phyloP scores from a whole-genome alignment of 1,140 invertebrate species.

The Ips typographus region DNA sequence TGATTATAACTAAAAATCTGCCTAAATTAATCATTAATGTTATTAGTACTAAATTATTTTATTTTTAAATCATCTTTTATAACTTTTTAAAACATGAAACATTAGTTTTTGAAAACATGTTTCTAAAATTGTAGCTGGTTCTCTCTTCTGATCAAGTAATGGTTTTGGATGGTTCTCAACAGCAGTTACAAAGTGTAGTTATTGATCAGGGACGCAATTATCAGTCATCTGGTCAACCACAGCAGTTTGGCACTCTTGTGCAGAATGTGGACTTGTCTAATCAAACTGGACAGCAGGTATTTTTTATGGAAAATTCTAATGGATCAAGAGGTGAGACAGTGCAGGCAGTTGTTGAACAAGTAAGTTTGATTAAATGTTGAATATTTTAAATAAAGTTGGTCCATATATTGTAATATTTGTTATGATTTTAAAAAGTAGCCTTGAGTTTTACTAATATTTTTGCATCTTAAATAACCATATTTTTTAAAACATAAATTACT shows the following conservation, averaged over 20 bases:
- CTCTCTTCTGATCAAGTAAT: constrained; percentile 45
- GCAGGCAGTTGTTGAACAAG: constrained; percentile 24
- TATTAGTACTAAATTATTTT: background rate
- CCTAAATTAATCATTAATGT: background rate
- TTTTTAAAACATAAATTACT: too few relatives aligned
- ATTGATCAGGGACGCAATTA: constrained; percentile 27
- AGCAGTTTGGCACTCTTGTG: constrained; percentile 17
- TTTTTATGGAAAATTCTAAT: constrained; percentile 28
- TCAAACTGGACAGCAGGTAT: constrained; percentile 24
- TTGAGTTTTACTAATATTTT: background rate
- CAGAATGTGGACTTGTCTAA: constrained; percentile 12
- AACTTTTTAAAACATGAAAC: too few relatives aligned
- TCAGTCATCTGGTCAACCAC: constrained; percentile 8
- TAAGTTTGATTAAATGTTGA: constrained; percentile 3
- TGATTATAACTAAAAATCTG: too few relatives aligned
- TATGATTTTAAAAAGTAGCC: too few relatives aligned
- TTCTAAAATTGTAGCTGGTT: constrained; percentile 35
- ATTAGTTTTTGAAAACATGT: background rate
- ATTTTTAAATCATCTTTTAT: background rate
- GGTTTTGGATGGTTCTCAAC: constrained; percentile 40
- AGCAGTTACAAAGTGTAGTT: constrained; percentile 36
- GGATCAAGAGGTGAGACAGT: constrained; percentile 8
- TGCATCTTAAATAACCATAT: background rate
- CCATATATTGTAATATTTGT: too few relatives aligned
- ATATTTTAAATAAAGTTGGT: background rate